Base-by-base conservation (phyloP, 2,113 vertebrate genomes). In the Brachypodius melanocephalos region DNA sequence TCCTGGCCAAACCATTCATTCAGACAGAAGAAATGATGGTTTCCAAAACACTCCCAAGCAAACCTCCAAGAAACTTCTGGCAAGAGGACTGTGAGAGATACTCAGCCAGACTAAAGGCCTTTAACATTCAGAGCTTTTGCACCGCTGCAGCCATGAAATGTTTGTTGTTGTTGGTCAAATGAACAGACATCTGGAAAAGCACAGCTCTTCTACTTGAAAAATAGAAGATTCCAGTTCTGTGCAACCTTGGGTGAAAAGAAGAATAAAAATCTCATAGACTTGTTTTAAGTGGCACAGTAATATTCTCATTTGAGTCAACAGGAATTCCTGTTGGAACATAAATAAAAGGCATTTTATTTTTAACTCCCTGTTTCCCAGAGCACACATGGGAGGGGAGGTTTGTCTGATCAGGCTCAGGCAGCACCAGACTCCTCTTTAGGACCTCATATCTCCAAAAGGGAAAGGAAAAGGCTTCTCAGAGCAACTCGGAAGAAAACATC, bases 1-100 rank as follows among this genome's bases (percentile, higher is more conserved):
- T 96, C 95, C 95, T 85, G 91, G 91, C 93, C 96, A 96, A 96
- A 93, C 91, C 91, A 88, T 68, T 95, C 93, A 96, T 96, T 91
- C 85, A 93, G 95, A 68, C 74, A 88, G 89, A 78, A 95, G 84
- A 95, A 94, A 92, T 82, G 29, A 94, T 25, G 68, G 93, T 94
- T 92, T 96, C 93, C 89, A 91, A 94, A 92, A 92, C 91, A 82
- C 87, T 80, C 71, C 91, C 58, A 57, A 92, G 85, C 32, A 88
- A 94, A 91, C 29, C 95, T 96, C 85, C 67, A 77, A 96, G 88
- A 94, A 95, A 93, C 32, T 76, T 83, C 67, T 97, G 95, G 95
- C 91, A 94, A 76, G 21, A 83, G 22, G 63, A 59, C 59, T 85
- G 85, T 43, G 74, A 85, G 49, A 91, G 54, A 88, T 43, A 85